Evolutionary conservation across 2,113 vertebrate genomes (phyloP), one percentile per base, ranked within the genome.

Genomic region (Erythrolamprus reginae): DNA sequence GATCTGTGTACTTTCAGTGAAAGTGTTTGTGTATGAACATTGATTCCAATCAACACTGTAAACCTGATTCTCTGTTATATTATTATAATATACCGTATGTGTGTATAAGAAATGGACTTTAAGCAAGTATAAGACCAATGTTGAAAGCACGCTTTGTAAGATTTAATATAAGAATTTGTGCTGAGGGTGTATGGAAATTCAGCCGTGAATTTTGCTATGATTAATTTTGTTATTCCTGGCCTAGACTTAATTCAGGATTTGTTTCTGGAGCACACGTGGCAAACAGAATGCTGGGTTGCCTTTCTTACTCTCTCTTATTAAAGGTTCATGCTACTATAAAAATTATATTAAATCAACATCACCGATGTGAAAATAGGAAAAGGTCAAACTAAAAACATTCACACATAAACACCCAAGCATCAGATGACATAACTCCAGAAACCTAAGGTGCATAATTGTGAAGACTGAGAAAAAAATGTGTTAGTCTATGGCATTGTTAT

Each of bases 1-100:
- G 94, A 84, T 93, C 93, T 42, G 77, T 85, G 47, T 96, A 95
- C 95, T 96, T 96, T 95, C 95, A 96, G 91, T 96, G 96, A 96
- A 96, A 96, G 96, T 91, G 51, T 93, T 90, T 95, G 91, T 89
- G 92, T 91, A 95, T 94, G 91, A 84, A 93, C 90, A 92, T 92
- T 94, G 94, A 95, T 96, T 96, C 92, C 91, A 93, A 96, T 95
- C 94, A 94, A 93, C 58, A 1, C 58, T 95, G 92, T 94, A 93
- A 90, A 89, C 0, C 1, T 90, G 87, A 89, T 84, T 88, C 92
- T 93, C 24, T 77, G 82, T 90, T 89, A 87, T 2, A 38, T 42
- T 58, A 47, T 95, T 47, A 38, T 45, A 45, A 45, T 45, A 45
- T 45, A 45, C n/a, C 0, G 17, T 38, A 50, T 88, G 86, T 95